Evolutionary conservation across 2,797 vertebrate genomes (phyloP).

Genomic region (Clarias pachynema): DNA sequence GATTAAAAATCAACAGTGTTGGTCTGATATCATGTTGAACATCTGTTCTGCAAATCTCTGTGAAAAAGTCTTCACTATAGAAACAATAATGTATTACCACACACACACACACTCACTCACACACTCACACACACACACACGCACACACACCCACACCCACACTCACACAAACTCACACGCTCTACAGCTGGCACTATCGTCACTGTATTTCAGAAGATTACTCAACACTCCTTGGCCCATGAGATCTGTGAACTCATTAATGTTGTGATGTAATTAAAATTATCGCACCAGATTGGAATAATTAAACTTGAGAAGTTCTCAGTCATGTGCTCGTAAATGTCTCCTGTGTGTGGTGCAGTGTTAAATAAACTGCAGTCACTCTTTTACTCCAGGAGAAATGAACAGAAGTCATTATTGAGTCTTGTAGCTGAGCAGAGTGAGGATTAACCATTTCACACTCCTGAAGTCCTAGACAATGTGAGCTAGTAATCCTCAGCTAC

Average conservation of each 20-base stretch:
- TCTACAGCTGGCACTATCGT: background rate
- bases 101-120: background rate
- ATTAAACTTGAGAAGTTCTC: too few species aligned
- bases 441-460: background rate
- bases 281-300: background rate
- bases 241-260: background rate
- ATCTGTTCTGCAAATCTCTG: background rate
- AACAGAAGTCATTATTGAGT: too few species aligned
- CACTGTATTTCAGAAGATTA: background rate
- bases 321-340: background rate
- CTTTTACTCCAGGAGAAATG: too few species aligned
- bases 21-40: background rate
- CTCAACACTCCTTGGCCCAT: background rate
- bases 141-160: background rate
- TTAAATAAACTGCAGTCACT: background rate
- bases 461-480: background rate
- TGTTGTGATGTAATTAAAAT: background rate
- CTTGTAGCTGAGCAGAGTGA: too few species aligned
- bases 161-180: background rate
- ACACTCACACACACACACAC: background rate
- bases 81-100: background rate
- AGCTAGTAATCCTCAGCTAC: background rate
- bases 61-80: background rate
- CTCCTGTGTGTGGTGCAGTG: background rate
- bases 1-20: background rate